Evolutionary conservation across 2,888 invertebrate species (phyloP).

Genomic region (Sepiola atlantica): DNA sequence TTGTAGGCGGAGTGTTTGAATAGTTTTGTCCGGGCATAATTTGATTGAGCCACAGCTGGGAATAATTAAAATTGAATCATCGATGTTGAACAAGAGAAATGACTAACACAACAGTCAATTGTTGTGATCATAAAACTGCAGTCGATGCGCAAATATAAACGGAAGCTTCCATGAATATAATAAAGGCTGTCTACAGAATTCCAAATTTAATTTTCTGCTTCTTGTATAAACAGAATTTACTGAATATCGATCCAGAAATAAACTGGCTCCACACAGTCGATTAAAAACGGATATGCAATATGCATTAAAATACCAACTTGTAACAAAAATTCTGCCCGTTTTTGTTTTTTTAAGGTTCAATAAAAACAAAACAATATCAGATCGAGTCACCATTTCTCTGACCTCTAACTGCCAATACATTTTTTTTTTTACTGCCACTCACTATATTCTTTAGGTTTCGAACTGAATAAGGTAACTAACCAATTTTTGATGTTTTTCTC

Average conservation of each 20-base stretch:
- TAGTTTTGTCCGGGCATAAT: not conserved
- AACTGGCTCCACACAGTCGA: not conserved
- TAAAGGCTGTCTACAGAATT: not conserved
- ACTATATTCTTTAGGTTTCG: too few species aligned
- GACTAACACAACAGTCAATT: not conserved
- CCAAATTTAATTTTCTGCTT: not conserved
- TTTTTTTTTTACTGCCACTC: too few species aligned
- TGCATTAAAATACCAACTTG: not conserved
- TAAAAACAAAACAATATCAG: too few species aligned
- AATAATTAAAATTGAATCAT: constrained; percentile 22
- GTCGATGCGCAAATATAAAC: not conserved
- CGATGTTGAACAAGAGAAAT: not conserved
- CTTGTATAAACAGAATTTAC: not conserved
- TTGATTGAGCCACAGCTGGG: constrained; percentile 6
- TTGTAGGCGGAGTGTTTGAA: not conserved
- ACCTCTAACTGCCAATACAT: too few species aligned
- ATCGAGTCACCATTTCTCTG: too few species aligned
- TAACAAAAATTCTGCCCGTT: too few species aligned
- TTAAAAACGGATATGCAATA: not conserved
- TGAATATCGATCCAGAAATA: not conserved
- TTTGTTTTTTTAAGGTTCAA: too few species aligned
- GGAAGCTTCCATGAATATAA: not conserved
- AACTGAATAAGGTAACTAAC: too few species aligned
- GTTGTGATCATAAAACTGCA: not conserved
- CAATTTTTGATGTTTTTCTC: too few species aligned